Conservation (phyloP, 2,797 vertebrate species). For the Phaenicophaeus curvirostris region DNA sequence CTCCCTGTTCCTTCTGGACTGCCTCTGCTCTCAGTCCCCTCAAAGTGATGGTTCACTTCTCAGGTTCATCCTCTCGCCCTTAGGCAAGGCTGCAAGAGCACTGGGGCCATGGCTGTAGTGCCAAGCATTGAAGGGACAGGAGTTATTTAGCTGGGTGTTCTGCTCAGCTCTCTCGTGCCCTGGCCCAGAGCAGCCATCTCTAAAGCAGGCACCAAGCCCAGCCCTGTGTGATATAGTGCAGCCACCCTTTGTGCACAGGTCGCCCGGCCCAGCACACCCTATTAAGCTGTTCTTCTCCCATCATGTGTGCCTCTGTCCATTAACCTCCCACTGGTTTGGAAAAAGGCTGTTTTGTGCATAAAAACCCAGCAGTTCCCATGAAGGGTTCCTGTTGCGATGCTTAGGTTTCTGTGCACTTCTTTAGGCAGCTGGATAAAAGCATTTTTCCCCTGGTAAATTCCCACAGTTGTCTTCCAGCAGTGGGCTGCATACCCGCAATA, state of each 20-base stretch:
- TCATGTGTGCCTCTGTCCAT: neutral
- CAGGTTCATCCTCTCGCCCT: neutral
- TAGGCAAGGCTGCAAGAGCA: neutral
- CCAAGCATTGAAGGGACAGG: neutral
- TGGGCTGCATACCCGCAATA: neutral
- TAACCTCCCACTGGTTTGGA: neutral
- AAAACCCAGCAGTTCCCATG: neutral
- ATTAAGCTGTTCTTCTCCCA: neutral
- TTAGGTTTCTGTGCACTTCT: neutral
- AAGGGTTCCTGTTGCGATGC: neutral
- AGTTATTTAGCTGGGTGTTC: neutral
- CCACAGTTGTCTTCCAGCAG: neutral
- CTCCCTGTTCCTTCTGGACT: neutral
- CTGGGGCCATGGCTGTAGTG: fast-evolving
- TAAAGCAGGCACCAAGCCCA: neutral
- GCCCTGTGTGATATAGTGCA: neutral
- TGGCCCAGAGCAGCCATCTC: neutral
- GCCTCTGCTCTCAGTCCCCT: no score
- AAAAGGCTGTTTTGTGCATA: neutral
- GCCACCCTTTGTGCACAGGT: neutral
- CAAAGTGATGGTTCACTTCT: neutral
- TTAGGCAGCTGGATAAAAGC: neutral
- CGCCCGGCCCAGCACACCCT: neutral
- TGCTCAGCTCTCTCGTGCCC: neutral
- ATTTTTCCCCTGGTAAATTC: neutral